A percentile compares a stretch with the other conserved stretches of the same genome.
These are phyloP conservation scores for Bovichtus variegatus DNA, from an alignment of 2,797 vertebrate genomes.

Conservation along the genomic window DNA sequence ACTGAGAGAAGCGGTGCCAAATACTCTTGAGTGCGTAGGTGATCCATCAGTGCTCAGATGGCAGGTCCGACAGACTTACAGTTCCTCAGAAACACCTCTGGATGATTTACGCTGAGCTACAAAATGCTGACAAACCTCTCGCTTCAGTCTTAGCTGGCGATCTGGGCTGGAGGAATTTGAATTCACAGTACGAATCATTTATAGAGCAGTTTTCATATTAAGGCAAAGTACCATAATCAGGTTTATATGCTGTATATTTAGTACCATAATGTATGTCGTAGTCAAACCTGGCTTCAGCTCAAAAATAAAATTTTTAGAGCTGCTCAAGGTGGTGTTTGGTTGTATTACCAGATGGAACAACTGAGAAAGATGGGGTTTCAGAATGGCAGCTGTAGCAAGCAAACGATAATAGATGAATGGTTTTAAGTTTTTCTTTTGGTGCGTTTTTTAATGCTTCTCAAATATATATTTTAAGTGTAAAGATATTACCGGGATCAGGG, in stretches of 20 bases:
- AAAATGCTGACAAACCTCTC: slow-evolving; percentile 73
- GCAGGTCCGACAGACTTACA: slow-evolving; percentile 60
- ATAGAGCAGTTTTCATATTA: slow-evolving; percentile 44
- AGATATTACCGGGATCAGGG: not conserved
- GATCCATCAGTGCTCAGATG: slow-evolving; percentile 61
- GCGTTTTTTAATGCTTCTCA: not conserved
- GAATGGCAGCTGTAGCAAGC: not conserved
- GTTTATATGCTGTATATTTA: slow-evolving; percentile 25
- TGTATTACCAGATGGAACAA: not conserved
- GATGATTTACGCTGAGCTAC: slow-evolving; percentile 60
- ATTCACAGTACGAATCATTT: slow-evolving; percentile 52
- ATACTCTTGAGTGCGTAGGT: slow-evolving; percentile 15
- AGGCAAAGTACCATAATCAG: slow-evolving; percentile 40
- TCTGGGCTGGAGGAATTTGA: slow-evolving; percentile 32
- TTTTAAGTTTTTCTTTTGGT: not conserved
- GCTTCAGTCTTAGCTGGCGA: slow-evolving; percentile 38
- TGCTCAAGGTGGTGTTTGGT: slow-evolving; percentile 1
- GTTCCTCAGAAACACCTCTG: slow-evolving; percentile 60
- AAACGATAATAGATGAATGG: not conserved
- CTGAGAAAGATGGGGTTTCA: not conserved
- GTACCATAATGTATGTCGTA: slow-evolving; percentile 10
- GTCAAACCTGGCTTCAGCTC: not conserved
- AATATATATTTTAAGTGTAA: slow-evolving; percentile 1
- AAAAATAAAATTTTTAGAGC: not conserved
- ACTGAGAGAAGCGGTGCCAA: slow-evolving; percentile 28